These are phyloP conservation scores for Neosalanx taihuensis DNA, from an alignment of 2,797 vertebrate genomes.

Conservation along the genomic window DNA sequence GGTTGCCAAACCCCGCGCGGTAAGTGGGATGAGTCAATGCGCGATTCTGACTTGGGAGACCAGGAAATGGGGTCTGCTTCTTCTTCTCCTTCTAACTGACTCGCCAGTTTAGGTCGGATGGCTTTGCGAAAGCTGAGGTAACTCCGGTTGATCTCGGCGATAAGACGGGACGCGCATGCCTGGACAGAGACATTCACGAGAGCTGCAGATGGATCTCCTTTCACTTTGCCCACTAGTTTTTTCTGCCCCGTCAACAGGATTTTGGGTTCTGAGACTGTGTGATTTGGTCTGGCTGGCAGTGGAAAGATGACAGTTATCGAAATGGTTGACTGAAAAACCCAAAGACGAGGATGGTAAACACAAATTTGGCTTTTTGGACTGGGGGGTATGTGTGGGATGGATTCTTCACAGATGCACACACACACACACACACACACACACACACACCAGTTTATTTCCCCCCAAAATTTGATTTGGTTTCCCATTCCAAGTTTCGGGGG, in stretches of 20 bases:
- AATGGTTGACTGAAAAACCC: not conserved
- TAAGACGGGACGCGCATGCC: not conserved
- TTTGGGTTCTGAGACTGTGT: not conserved
- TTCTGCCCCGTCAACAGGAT: not conserved
- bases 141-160: no score
- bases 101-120: not conserved
- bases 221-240: not conserved
- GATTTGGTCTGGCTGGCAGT: not conserved
- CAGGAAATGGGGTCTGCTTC: slow-evolving; percentile 25
- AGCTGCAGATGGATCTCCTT: not conserved
- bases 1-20: slow-evolving; percentile 17
- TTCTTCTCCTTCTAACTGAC: slow-evolving; percentile 22
- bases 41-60: not conserved
- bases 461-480: not conserved
- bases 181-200: slow-evolving; percentile 6
- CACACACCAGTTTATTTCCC: not conserved
- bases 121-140: slow-evolving; percentile 6
- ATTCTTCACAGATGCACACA: not conserved
- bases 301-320: slow-evolving; percentile 9
- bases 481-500: not conserved
- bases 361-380: no score
- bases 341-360: no score
- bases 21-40: not conserved
- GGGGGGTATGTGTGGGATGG: no score
- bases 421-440: no score